phyloP scores from a whole-genome alignment of 1,140 invertebrate genomes.

The Rhynchophorus ferrugineus region DNA sequence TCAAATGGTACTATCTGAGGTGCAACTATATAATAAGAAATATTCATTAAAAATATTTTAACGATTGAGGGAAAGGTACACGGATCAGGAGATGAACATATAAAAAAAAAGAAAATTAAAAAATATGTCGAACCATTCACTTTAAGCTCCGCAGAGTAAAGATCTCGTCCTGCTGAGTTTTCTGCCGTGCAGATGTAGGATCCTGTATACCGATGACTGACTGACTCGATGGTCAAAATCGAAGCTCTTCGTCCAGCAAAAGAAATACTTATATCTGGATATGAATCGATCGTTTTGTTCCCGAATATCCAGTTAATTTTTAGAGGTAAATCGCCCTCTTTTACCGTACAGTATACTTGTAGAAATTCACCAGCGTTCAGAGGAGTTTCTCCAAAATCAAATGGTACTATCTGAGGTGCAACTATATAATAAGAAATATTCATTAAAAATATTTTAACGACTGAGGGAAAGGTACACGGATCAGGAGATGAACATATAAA shows the following conservation, averaged over 20 bases:
- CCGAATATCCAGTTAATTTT: conserved; percentile 60
- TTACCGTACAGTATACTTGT: conserved; percentile 62
- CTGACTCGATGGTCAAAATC: conserved; percentile 62
- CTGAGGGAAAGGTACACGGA: background rate
- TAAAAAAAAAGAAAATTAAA: no score
- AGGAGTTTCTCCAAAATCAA: conserved; percentile 56
- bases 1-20: conserved; percentile 50
- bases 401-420: conserved; percentile 38
- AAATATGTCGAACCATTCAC: conserved; percentile 30
- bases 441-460: background rate
- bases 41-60: background rate
- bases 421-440: no score
- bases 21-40: conserved; percentile 13
- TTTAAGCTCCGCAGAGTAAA: conserved; percentile 24
- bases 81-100: background rate
- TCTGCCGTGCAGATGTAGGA: conserved; percentile 57
- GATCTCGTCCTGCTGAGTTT: conserved; percentile 57
- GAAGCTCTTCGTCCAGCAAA: conserved; percentile 35
- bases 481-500: background rate
- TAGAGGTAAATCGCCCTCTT: conserved; percentile 60
- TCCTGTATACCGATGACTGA: conserved; percentile 57
- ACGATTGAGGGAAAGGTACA: background rate
- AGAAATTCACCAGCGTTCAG: conserved; percentile 63
- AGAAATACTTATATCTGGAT: conserved; percentile 20
- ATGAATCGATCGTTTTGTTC: conserved; percentile 40